These are phyloP conservation scores for Marasmarcha lunaedactyla DNA, from an alignment of 2,888 invertebrate species.

Conservation along the genomic window DNA sequence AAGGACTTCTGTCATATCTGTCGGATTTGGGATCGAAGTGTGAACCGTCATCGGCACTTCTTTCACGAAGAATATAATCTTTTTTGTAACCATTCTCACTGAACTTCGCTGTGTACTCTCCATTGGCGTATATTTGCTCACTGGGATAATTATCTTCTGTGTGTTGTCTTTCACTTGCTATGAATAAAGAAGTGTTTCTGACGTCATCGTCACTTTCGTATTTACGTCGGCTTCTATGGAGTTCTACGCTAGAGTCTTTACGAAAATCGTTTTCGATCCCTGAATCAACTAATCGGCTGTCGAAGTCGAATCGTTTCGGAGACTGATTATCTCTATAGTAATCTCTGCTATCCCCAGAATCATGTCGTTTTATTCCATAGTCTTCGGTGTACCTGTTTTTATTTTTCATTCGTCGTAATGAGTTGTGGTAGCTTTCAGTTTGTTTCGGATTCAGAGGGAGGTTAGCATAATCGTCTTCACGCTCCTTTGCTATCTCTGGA, in stretches of 20 bases:
- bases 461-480: slow-evolving; percentile 60
- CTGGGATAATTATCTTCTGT: slow-evolving; percentile 73
- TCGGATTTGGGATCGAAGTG: slow-evolving; percentile 74
- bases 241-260: slow-evolving; percentile 75
- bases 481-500: slow-evolving; percentile 70
- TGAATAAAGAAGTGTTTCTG: slow-evolving; percentile 73
- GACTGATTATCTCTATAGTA: slow-evolving; percentile 52
- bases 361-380: slow-evolving; percentile 47
- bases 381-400: slow-evolving; percentile 50
- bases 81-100: slow-evolving; percentile 45
- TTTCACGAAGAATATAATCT: slow-evolving; percentile 49
- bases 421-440: slow-evolving; percentile 60
- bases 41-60: slow-evolving; percentile 69
- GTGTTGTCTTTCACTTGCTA: slow-evolving; percentile 80
- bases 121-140: slow-evolving; percentile 58
- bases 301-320: slow-evolving; percentile 58
- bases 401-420: slow-evolving; percentile 71
- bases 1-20: slow-evolving; percentile 66
- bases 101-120: slow-evolving; percentile 46
- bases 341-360: slow-evolving; percentile 62
- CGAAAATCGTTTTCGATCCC: slow-evolving; percentile 86
- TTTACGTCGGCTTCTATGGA: slow-evolving; percentile 42
- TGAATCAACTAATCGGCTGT: slow-evolving; percentile 79
- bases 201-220: slow-evolving; percentile 80
- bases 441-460: slow-evolving; percentile 45